Conservation (phyloP, 2,113 vertebrate species). For the Baryphthengus martii region DNA sequence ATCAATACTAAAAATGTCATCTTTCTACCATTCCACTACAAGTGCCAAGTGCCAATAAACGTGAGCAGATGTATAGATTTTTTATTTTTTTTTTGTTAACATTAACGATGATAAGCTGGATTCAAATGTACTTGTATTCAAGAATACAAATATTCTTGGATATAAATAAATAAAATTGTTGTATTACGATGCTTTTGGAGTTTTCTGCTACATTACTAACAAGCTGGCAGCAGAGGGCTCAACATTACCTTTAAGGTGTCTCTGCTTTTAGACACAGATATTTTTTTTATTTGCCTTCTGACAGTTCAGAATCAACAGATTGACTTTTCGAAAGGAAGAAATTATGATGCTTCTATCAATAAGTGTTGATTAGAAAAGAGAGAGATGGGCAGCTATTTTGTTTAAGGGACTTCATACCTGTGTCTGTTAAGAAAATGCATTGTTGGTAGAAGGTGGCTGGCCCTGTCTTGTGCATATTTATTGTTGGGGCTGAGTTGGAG, state of each 20-base stretch:
- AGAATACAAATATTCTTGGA: too few relatives aligned
- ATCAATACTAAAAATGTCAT: background rate
- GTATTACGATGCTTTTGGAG: background rate
- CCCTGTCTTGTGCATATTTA: background rate
- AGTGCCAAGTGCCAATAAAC: background rate
- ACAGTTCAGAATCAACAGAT: background rate
- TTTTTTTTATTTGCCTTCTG: background rate
- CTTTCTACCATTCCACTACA: background rate
- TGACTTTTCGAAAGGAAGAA: background rate
- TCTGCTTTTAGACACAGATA: background rate
- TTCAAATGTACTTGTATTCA: background rate
- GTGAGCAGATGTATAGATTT: background rate
- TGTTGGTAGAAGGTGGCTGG: background rate
- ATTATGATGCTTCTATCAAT: background rate
- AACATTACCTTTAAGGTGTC: background rate
- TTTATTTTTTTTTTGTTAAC: background rate
- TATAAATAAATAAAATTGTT: background rate
- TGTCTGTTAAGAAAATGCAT: background rate
- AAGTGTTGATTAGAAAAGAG: background rate
- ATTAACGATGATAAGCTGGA: background rate
- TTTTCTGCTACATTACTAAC: background rate
- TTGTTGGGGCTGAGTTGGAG: background rate
- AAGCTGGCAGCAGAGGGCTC: background rate
- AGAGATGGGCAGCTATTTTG: background rate
- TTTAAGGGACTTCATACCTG: background rate